Evolutionary conservation across 1,140 invertebrate genomes (phyloP), one percentile per base, ranked within the genome.

Genomic region (Saxidomus purpurata): DNA sequence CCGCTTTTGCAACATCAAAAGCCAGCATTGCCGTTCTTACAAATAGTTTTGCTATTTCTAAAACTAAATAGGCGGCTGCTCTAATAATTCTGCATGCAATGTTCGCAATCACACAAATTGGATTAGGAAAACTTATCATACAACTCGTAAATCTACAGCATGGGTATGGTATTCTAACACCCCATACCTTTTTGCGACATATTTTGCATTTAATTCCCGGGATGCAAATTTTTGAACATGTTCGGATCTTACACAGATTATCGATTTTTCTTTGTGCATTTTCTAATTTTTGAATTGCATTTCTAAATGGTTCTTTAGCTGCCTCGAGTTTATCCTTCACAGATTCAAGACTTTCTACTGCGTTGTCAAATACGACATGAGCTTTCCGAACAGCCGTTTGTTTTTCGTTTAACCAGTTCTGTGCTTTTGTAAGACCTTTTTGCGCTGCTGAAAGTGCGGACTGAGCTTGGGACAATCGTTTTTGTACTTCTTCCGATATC

Each of bases 111-210:
- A 79, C 59, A 52, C 89, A 90, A 6, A 90, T 11, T 47, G 76
- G 81, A 52, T 90, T 61, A 9, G 89, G 89, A 81, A 90, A 49
- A 3, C 47, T 71, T 15, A 90, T 36, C 89, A 90, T 90, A 76
- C 89, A 90, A 40, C 89, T 90, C 3, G 83, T 90, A n/a, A 61
- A 89, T n/a, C 28, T 25, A 36, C 89, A 90, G 34, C 89, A 87
- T 19, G 83, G 89, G 34, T 63, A 87, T 55, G 76, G 77, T 34
- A 90, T 69, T 25, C 38, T 87, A 28, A 87, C 61, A 67, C 22
- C 77, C 22, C 40, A 19, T 49, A 85, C 28, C 61, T 79, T n/a
- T 90, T 28, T 74, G 22, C 22, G 22, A 59, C 84, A 86, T 15
- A 76, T 77, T 63, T 36, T 47, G 31, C 89, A 90, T 79, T 90